Conservation (phyloP, 2,113 vertebrate genomes). For the Perca flavescens region DNA sequence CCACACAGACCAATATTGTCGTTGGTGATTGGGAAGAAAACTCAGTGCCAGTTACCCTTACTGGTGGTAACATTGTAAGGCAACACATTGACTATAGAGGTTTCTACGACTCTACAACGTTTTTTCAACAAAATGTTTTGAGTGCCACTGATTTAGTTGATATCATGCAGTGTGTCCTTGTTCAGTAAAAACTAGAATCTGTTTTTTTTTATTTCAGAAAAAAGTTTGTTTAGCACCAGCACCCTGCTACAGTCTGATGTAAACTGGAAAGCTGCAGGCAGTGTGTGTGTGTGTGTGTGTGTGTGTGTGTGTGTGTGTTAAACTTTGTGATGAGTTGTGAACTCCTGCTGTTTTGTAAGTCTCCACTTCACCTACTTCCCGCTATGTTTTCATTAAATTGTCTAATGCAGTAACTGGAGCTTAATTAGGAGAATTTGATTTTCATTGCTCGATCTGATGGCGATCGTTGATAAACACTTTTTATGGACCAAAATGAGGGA, state of each 20-base stretch:
- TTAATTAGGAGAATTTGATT: conserved; percentile 57
- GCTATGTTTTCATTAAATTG: conserved; percentile 50
- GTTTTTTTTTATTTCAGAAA: not conserved
- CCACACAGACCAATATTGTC: too few relatives aligned
- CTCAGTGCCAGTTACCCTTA: too few relatives aligned
- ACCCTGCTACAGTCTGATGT: conserved; percentile 18
- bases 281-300: conserved; percentile 9
- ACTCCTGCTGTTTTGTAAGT: conserved; percentile 30
- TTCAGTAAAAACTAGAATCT: not conserved
- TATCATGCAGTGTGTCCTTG: not conserved
- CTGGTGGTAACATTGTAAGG: too few relatives aligned
- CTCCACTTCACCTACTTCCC: conserved; percentile 51
- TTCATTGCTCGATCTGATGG: conserved; percentile 35
- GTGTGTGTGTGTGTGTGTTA: conserved; percentile 1
- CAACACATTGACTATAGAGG: not conserved
- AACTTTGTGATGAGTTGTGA: not conserved
- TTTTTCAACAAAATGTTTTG: too few relatives aligned
- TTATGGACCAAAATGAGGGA: not conserved
- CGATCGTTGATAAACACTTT: conserved; percentile 26
- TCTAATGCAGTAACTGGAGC: conserved; percentile 50
- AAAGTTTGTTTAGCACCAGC: conserved; percentile 18
- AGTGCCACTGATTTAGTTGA: too few relatives aligned
- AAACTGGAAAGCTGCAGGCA: conserved; percentile 40
- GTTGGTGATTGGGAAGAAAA: too few relatives aligned
- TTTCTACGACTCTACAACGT: not conserved